Base-by-base conservation (phyloP, 2,113 vertebrate genomes). In the Scortum barcoo region DNA sequence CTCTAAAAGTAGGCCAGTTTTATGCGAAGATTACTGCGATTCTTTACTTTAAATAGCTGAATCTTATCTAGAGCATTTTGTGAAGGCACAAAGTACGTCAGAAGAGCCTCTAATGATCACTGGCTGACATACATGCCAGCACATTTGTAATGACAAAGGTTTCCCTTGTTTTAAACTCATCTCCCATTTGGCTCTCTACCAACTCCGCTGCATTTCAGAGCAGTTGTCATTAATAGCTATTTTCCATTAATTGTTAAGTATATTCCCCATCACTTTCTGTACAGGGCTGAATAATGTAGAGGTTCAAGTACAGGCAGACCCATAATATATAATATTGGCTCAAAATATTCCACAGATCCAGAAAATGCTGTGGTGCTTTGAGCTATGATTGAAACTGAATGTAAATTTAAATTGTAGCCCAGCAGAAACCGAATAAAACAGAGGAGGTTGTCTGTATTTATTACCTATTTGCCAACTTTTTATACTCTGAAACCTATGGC, bases 171-270 rank as follows among this genome's bases (percentile, higher is more conserved):
- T 84, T 78, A 86, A 90, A 86, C 54, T 71, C 57, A 0, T 79
- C 71, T 87, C 67, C 71, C 77, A 72, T 81, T 61, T 33, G 69
- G 44, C 66, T 61, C 28, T 22, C 61, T 42, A 13, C 68, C 76
- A 61, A 62, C 65, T 73, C 36, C 33, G 6, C 53, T 72, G 82
- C 62, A 69, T 84, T 84, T 83, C 74, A 76, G 57, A 84, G 63
- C 74, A 57, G 62, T 76, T 83, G 78, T 84, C 83, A 79, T 90
- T 80, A 89, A 87, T 71, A 91, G 80, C 81, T 48, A 30, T 84
- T 81, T 61, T 46, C 42, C 54, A 89, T 90, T 86, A 87, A 88
- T 83, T 83, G 86, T 88, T 87, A 86, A 85, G 46, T 60, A 83
- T 89, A 81, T 53, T 42, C 50, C 72, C 42, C 76, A 83, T 74